phyloP scores from a whole-genome alignment of 2,797 vertebrate genomes.

The Gadopsis bispinosus region DNA sequence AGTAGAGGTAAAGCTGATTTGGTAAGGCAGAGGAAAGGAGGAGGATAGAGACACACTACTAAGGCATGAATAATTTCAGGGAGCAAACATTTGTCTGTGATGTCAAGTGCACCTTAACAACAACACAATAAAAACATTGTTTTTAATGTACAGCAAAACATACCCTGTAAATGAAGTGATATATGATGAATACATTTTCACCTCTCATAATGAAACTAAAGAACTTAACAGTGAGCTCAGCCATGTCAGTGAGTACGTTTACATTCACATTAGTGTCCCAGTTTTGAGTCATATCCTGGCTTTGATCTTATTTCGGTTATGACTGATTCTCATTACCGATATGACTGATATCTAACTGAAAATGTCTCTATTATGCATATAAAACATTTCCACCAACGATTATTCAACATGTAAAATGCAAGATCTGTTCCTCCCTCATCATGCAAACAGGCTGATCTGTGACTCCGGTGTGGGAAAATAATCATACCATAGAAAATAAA shows the following conservation, averaged over 20 bases:
- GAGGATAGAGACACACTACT: neutral
- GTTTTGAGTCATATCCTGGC: slow-evolving; percentile 5
- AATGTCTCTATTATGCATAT: neutral
- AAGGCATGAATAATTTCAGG: neutral
- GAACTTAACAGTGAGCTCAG: neutral
- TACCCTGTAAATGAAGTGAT: neutral
- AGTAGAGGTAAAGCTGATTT: neutral
- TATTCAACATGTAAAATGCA: neutral
- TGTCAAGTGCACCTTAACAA: neutral
- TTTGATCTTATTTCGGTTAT: neutral
- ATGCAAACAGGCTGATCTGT: neutral
- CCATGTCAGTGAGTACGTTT: neutral
- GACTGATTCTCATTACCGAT: neutral
- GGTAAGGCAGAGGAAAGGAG: neutral
- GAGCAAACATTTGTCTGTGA: neutral
- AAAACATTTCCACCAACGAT: neutral
- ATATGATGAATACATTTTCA: neutral
- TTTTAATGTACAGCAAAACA: neutral
- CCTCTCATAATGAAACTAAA: neutral
- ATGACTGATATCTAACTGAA: neutral
- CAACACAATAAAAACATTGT: too few relatives aligned
- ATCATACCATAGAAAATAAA: too few relatives aligned
- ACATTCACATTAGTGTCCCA: neutral
- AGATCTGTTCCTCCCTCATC: neutral
- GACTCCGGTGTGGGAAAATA: too few relatives aligned